phyloP scores from a whole-genome alignment of 2,797 vertebrate species.

The Pseudomugil gertrudae region DNA sequence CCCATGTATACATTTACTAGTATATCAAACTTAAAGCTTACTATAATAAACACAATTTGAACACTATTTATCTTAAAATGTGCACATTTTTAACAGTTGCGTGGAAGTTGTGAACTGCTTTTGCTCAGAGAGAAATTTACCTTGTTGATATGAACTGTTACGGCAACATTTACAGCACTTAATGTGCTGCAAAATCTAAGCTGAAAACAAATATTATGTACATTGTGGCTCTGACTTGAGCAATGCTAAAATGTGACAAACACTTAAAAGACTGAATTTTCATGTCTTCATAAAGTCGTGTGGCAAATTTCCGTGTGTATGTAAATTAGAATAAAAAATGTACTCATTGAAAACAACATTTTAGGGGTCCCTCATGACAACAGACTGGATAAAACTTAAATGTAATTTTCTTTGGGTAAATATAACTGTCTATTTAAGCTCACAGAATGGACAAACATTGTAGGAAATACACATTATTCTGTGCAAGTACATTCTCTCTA shows the following conservation, averaged over 20 bases:
- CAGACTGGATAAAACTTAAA: not conserved
- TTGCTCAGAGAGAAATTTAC: too few species aligned
- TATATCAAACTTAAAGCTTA: slow-evolving; percentile 2
- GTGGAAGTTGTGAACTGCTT: too few species aligned
- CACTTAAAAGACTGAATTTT: too few species aligned
- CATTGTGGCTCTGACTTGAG: too few species aligned
- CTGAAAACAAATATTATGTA: too few species aligned
- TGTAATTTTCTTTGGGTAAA: not conserved
- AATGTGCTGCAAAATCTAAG: too few species aligned
- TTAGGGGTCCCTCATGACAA: not conserved
- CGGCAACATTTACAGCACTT: too few species aligned
- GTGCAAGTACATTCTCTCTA: too few species aligned
- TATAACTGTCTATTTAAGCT: not conserved
- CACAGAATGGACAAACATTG: not conserved
- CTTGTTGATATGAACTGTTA: too few species aligned
- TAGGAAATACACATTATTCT: not conserved
- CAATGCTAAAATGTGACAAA: too few species aligned
- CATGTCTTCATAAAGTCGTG: too few species aligned
- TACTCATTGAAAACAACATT: not conserved
- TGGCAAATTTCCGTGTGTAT: too few species aligned
- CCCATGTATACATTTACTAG: not conserved
- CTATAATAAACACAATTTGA: slow-evolving; percentile 1
- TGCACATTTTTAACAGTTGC: slow-evolving; percentile 3
- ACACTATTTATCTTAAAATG: not conserved
- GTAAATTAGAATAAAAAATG: not conserved